These are phyloP conservation scores for Cryptotis parvus DNA, from an alignment of 2,113 vertebrate species.

Conservation along the genomic window DNA sequence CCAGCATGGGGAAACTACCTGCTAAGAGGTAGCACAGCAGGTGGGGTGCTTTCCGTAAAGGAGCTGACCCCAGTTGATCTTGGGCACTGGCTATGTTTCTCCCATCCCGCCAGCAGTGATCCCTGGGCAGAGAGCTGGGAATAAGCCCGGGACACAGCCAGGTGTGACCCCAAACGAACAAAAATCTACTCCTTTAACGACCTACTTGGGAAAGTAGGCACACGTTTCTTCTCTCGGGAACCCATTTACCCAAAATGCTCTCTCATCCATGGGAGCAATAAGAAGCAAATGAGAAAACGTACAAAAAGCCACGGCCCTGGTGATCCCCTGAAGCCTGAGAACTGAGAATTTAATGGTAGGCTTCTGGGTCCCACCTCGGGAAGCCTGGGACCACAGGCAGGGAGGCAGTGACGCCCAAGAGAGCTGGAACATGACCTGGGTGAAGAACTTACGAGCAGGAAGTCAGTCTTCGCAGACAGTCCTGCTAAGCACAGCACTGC, in stretches of 20 bases:
- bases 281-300: slow-evolving; percentile 17
- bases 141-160: too few relatives aligned
- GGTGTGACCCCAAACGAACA: too few relatives aligned
- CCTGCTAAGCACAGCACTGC: slow-evolving; percentile 52
- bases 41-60: too few relatives aligned
- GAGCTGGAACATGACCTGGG: background rate
- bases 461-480: slow-evolving; percentile 32
- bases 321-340: background rate
- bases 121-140: too few relatives aligned
- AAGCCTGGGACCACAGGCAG: background rate
- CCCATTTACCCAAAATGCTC: slow-evolving; percentile 20
- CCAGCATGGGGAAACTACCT: background rate
- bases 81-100: too few relatives aligned
- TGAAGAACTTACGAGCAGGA: slow-evolving; percentile 12
- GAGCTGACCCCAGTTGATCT: too few relatives aligned
- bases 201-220: background rate
- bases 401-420: background rate
- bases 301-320: background rate
- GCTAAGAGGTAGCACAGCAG: too few relatives aligned
- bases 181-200: background rate
- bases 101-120: too few relatives aligned
- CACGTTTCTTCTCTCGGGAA: slow-evolving; percentile 20
- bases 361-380: background rate
- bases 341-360: background rate
- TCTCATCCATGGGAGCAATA: background rate